Percentiles rank a stretch among this genome's conserved stretches.
Evolutionary conservation across 2,888 invertebrate genomes (phyloP).

Genomic region (Drosophila leonis): DNA sequence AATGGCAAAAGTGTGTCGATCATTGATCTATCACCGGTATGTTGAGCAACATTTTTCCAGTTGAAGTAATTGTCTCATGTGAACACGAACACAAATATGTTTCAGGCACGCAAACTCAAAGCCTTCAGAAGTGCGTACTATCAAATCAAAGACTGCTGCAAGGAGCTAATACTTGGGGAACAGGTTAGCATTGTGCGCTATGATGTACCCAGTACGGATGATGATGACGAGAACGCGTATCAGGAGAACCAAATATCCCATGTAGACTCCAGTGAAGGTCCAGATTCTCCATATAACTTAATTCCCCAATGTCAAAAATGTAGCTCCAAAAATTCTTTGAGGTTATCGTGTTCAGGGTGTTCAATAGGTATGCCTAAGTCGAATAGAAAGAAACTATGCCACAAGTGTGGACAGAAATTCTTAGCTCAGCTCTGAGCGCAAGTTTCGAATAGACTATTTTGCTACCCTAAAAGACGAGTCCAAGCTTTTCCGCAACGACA

Average conservation of each 20-base stretch:
- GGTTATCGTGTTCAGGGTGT: neutral
- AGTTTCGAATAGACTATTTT: neutral
- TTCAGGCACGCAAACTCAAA: conserved; percentile 56
- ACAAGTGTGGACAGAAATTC: conserved; percentile 54
- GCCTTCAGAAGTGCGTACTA: conserved; percentile 67
- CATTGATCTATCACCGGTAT: conserved; percentile 54
- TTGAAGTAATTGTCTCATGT: neutral
- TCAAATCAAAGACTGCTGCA: conserved; percentile 71
- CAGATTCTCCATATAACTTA: too few species aligned
- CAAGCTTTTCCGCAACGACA: neutral
- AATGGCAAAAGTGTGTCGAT: conserved; percentile 25
- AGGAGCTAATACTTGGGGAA: conserved; percentile 64
- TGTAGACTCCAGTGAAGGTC: neutral
- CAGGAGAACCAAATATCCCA: neutral
- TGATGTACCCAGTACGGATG: conserved; percentile 68
- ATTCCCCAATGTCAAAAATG: neutral
- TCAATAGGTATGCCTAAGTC: neutral
- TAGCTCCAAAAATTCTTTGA: neutral
- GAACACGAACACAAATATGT: neutral
- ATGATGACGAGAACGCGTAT: conserved; percentile 26
- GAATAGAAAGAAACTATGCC: conserved; percentile 48
- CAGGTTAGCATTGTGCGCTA: conserved; percentile 60
- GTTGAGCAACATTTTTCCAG: neutral
- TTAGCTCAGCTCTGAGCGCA: conserved; percentile 84
- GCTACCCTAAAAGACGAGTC: neutral